Percentiles rank a stretch among this genome's conserved stretches.
Evolutionary conservation across 2,888 invertebrate species (phyloP).

Genomic region (Nomada hirtipes): DNA sequence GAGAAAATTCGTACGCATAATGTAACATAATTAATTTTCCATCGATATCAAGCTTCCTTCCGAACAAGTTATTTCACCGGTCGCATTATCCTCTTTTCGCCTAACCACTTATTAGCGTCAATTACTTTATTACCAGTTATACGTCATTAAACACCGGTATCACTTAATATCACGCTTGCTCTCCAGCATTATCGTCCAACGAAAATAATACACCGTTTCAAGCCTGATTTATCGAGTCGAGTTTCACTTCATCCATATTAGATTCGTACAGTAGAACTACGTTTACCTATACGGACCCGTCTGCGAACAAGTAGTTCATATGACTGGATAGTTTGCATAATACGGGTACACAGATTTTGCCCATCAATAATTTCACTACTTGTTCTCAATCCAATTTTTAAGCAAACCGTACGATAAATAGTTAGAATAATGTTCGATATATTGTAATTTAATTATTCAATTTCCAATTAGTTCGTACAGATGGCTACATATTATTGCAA

Average conservation of each 20-base stretch:
- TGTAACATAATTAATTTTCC: background rate
- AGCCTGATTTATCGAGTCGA: conserved; percentile 4
- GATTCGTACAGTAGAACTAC: too few relatives aligned
- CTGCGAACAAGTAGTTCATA: too few relatives aligned
- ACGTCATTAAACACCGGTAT: background rate
- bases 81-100: background rate
- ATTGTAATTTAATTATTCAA: background rate
- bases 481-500: too few relatives aligned
- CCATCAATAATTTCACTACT: too few relatives aligned
- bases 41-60: background rate
- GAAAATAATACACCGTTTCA: background rate
- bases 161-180: background rate
- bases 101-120: background rate
- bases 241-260: background rate
- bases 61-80: background rate
- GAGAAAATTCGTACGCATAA: background rate
- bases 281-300: too few relatives aligned
- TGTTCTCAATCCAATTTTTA: too few relatives aligned
- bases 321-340: too few relatives aligned
- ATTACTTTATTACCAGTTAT: background rate
- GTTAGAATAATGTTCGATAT: too few relatives aligned
- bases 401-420: too few relatives aligned
- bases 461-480: background rate
- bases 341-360: too few relatives aligned
- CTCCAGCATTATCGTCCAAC: background rate